Base-by-base conservation (phyloP, 2,888 invertebrate genomes). In the Villa cingulata region DNA sequence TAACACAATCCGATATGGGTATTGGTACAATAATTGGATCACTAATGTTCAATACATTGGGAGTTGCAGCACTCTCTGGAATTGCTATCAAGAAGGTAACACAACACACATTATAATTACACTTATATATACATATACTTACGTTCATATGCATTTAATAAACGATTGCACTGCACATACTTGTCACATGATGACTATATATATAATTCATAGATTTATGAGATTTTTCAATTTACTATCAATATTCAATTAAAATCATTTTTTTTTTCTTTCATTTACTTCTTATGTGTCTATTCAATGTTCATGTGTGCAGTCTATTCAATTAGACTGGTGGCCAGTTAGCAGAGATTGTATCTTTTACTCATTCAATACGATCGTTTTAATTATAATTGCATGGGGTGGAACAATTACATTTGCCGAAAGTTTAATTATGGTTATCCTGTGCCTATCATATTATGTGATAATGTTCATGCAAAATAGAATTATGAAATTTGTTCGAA, bases 1-100 rank as follows among this genome's bases (percentile, higher is more conserved):
- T 90, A 14, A 83, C 87, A 0, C 72, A 82, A 54, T 85, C 86
- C 0, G 88, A 89, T 59, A 80, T 91, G 65, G 91, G 91, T 1
- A 77, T 89, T 41, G 89, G 90, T 0, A 87, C 88, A 1, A 86
- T 91, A 6, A 83, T 91, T 12, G 91, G 91, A 0, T 86, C 87
- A 0, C 83, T 88, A 0, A 80, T 90, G 55, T 91, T 89, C 66
- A 91, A 91, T 59, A 83, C 86, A 0, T 74, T 92, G 1, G 88
- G 86, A 9, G 88, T 90, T 0, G 85, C 84, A 0, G 84, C 87
- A 0, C 74, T 87, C 43, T 88, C 87, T 2, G 81, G 86, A 18
- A 65, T 91, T 3, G 81, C 83, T 18, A 83, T 86, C 14, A 70
- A 74, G 41, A 70, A 73, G 66, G 89, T 89, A 69, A 41, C 29